Conservation (phyloP, 1,140 invertebrate genomes). For the Leptinotarsa defecta region DNA sequence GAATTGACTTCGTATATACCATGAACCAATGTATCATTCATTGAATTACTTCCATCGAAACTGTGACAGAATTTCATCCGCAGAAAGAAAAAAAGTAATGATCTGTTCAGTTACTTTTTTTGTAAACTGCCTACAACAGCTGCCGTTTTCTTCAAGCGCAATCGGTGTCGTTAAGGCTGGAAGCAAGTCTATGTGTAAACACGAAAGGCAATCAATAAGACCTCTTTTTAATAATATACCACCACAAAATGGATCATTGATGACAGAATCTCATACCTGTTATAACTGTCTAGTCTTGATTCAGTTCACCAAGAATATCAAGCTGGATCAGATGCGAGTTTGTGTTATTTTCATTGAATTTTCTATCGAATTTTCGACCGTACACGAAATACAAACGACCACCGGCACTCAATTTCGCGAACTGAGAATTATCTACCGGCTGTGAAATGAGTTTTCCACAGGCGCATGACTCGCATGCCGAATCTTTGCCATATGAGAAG, state of each 20-base stretch:
- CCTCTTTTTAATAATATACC: background rate
- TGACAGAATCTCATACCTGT: slow-evolving; percentile 11
- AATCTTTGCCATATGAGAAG: background rate
- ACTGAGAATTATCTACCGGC: slow-evolving; percentile 4
- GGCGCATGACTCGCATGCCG: background rate
- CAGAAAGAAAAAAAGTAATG: too few species aligned
- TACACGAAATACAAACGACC: background rate
- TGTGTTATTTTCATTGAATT: background rate
- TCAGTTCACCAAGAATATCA: background rate
- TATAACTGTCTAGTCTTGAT: background rate
- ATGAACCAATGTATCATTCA: too few species aligned
- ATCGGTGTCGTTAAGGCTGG: slow-evolving; percentile 8
- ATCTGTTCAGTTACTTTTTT: too few species aligned
- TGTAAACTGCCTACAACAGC: too few species aligned
- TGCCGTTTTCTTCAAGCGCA: background rate
- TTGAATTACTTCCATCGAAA: too few species aligned
- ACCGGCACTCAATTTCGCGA: slow-evolving; percentile 12
- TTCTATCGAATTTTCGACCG: slow-evolving; percentile 9
- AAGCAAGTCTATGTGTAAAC: background rate
- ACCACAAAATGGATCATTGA: background rate
- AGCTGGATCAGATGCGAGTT: background rate
- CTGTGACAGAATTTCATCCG: too few species aligned
- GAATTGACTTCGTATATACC: too few species aligned
- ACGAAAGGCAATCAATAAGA: slow-evolving; percentile 7
- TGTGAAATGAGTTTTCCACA: background rate